Evolutionary conservation across 2,888 invertebrate species (phyloP), one percentile per base, ranked within the genome.

Genomic region (Pyrochroa serraticornis): DNA sequence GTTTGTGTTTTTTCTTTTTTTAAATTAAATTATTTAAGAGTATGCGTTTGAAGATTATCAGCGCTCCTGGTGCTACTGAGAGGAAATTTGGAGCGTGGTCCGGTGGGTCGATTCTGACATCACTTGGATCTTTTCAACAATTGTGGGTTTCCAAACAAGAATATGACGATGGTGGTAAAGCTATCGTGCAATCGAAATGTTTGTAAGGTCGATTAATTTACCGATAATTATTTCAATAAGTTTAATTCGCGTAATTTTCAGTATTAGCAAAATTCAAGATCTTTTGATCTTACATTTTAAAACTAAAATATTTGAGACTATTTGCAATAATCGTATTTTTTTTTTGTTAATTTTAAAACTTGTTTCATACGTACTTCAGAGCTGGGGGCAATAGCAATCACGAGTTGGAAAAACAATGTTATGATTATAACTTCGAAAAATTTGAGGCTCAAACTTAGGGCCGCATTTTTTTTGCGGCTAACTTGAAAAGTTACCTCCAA

Each of bases 61-160:
- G 85, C 53, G 85, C 87, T 0, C 84, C 85, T 43, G 85, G 87
- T 35, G 81, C 84, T 31, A 82, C 84, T 34, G 90, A 91, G 76
- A 77, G 89, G 51, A 80, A 86, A 54, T 90, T 87, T 77, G 88
- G 88, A 49, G 85, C 89, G 32, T 90, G 90, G 90, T 87, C 89
- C 62, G 90, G 90, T 10, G 90, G 90, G 13, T 89, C 89, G 0
- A 90, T 90, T 63, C 79, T 90, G 36, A 88, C 87, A 33, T 90
- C 90, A 0, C 74, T 90, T 66, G 89, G 89, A 36, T 86, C 88
- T 1, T 90, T 90, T 75, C 90, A 90, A 69, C 89, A 90, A 72
- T 85, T 89, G 82, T 90, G 90, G 90, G 84, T 91, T 50, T 88
- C 88, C 8, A 87, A 87, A 69, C 88, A 88, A 70, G 90, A 91